A percentile compares a stretch with the other conserved stretches of the same genome.
phyloP scores from a whole-genome alignment of 2,888 invertebrate genomes.

The Iselma pallidipennis region DNA sequence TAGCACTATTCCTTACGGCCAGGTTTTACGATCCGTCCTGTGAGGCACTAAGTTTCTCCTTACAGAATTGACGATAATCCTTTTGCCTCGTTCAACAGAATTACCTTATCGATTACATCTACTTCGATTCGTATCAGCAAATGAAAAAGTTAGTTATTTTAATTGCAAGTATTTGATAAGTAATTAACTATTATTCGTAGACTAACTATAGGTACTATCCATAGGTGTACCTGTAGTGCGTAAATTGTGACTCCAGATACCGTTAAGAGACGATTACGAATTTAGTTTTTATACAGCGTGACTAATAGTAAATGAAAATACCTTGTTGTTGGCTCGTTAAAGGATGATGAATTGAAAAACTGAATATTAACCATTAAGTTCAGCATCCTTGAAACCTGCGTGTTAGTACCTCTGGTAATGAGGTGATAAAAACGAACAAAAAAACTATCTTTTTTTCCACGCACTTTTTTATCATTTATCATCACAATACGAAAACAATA shows the following conservation, averaged over 20 bases:
- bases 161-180: too few relatives aligned
- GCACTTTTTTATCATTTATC: background rate
- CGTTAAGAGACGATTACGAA: background rate
- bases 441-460: too few relatives aligned
- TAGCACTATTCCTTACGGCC: background rate
- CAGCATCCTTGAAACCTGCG: background rate
- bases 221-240: too few relatives aligned
- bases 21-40: background rate
- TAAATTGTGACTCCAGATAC: background rate
- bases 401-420: background rate
- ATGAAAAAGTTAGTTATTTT: too few relatives aligned
- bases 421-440: background rate
- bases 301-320: too few relatives aligned
- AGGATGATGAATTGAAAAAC: background rate
- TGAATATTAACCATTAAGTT: background rate
- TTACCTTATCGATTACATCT: too few relatives aligned
- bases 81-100: background rate
- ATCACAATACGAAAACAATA: too few relatives aligned
- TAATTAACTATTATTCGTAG: too few relatives aligned
- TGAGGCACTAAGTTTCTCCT: background rate
- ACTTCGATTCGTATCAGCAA: too few relatives aligned
- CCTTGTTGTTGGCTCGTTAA: background rate
- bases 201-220: too few relatives aligned
- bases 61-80: background rate
- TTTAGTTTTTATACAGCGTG: background rate